Evolutionary conservation across 2,113 vertebrate species (phyloP).

Genomic region (Callopanchax toddi): DNA sequence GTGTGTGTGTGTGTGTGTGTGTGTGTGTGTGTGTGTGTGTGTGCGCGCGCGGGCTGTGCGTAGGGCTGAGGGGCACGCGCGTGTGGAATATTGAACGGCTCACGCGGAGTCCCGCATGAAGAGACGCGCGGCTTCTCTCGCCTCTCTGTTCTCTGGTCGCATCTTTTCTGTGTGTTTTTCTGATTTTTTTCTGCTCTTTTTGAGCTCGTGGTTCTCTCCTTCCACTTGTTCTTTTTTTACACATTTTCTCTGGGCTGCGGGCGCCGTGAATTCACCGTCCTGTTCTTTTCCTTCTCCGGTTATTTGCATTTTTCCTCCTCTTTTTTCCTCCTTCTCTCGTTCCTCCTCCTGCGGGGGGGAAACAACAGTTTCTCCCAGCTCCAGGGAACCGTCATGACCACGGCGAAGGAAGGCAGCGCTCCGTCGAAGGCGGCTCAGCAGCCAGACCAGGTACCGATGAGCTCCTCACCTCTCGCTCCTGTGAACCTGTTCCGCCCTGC

Average conservation of each 20-base stretch:
- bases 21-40: too few species aligned
- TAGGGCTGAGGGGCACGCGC: background rate
- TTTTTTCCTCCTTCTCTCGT: too few species aligned
- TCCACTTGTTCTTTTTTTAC: constrained; percentile 51
- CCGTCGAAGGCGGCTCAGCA: constrained; percentile 88
- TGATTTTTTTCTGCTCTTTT: background rate
- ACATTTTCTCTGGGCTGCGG: constrained; percentile 41
- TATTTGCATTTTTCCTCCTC: constrained; percentile 5
- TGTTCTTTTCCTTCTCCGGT: background rate
- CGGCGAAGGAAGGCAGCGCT: constrained; percentile 89
- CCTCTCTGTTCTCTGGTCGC: constrained; percentile 48
- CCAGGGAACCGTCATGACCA: constrained; percentile 86
- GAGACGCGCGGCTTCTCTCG: constrained; percentile 26
- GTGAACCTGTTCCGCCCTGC: constrained; percentile 6
- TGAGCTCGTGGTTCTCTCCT: constrained; percentile 31
- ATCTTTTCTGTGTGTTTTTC: constrained; percentile 28
- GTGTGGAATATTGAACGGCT: constrained; percentile 27
- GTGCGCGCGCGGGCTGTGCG: background rate
- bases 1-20: too few species aligned
- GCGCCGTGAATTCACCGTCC: constrained; percentile 14
- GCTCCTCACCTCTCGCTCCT: background rate
- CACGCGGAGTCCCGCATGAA: constrained; percentile 38
- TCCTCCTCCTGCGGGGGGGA: constrained; percentile 30
- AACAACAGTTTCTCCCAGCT: constrained; percentile 45
- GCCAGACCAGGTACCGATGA: constrained; percentile 90